A percentile compares a stretch with the other conserved stretches of the same genome.
These are phyloP conservation scores for Telenomus remus DNA, from an alignment of 1,140 invertebrate genomes.

Conservation along the genomic window DNA sequence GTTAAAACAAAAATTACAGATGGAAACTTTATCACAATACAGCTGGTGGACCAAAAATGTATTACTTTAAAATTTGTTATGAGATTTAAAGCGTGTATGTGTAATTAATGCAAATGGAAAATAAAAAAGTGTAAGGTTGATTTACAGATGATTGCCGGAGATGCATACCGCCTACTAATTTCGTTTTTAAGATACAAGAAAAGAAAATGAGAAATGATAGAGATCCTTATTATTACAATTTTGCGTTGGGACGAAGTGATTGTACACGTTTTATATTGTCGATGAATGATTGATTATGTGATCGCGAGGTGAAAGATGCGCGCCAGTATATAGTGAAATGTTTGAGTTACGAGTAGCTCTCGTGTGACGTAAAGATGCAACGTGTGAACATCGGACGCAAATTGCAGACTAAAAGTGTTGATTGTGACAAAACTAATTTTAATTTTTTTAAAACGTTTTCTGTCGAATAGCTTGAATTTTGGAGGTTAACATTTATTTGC, in stretches of 20 bases:
- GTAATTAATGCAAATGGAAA: too few relatives aligned
- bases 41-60: too few relatives aligned
- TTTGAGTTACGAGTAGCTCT: slow-evolving; percentile 29
- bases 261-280: slow-evolving; percentile 27
- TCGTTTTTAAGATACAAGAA: neutral
- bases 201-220: neutral
- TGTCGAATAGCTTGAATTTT: too few relatives aligned
- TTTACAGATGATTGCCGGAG: too few relatives aligned
- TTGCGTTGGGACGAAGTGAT: slow-evolving; percentile 32
- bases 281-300: slow-evolving; percentile 40
- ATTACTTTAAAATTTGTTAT: too few relatives aligned
- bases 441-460: neutral
- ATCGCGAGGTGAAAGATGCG: slow-evolving; percentile 21
- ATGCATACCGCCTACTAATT: too few relatives aligned
- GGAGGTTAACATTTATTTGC: too few relatives aligned
- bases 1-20: too few relatives aligned
- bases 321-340: slow-evolving; percentile 17
- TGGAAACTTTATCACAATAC: too few relatives aligned
- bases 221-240: slow-evolving; percentile 37
- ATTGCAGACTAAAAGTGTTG: slow-evolving; percentile 1
- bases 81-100: too few relatives aligned
- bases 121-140: too few relatives aligned
- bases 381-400: slow-evolving; percentile 11
- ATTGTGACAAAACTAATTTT: slow-evolving; percentile 2
- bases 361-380: slow-evolving; percentile 24